Evolutionary conservation across 1,140 invertebrate species (phyloP).

Genomic region (Sarcophaga bullata): DNA sequence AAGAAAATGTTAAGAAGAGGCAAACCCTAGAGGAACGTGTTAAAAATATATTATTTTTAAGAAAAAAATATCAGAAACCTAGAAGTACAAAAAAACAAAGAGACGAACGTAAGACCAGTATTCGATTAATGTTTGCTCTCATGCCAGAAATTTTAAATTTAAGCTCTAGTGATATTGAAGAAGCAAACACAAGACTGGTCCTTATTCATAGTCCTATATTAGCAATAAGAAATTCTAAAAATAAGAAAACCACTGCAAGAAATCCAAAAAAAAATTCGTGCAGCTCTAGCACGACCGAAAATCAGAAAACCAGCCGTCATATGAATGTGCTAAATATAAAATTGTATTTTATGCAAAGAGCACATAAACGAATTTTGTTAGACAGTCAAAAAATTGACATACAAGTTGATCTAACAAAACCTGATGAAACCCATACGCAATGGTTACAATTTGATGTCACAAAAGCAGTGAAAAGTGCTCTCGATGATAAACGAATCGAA

Average conservation of each 20-base stretch:
- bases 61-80: background rate
- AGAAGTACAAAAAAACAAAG: background rate
- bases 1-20: background rate
- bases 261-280: background rate
- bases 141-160: conserved; percentile 45
- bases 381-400: conserved; percentile 49
- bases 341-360: conserved; percentile 52
- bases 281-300: background rate
- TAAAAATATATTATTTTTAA: background rate
- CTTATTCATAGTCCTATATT: conserved; percentile 55
- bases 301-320: conserved; percentile 40
- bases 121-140: conserved; percentile 54
- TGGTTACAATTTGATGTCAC: conserved; percentile 72
- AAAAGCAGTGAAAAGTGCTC: conserved; percentile 66
- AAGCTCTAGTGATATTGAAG: conserved; percentile 53
- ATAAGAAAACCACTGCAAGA: conserved; percentile 32
- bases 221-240: conserved; percentile 36
- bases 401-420: conserved; percentile 47
- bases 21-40: background rate
- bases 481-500: conserved; percentile 51
- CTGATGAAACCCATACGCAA: conserved; percentile 53
- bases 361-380: conserved; percentile 48
- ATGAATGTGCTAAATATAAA: conserved; percentile 52
- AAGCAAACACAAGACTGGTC: conserved; percentile 60
- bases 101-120: conserved; percentile 47